These are phyloP conservation scores for Neotoma lepida DNA, from an alignment of 2,113 vertebrate genomes.

Conservation along the genomic window DNA sequence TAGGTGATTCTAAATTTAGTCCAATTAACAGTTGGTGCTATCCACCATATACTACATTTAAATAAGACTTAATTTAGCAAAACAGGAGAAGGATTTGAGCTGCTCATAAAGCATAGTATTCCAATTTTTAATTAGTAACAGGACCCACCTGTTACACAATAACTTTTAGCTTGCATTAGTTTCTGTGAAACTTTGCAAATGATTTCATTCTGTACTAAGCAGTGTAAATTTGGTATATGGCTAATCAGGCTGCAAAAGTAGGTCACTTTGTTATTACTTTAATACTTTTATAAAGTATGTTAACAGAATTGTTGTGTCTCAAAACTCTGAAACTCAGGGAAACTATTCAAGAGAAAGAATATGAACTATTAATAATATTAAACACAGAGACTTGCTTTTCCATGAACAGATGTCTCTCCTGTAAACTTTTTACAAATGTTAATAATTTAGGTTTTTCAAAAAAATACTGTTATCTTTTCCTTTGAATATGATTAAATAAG, in stretches of 20 bases:
- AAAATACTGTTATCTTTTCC: slow-evolving; percentile 6
- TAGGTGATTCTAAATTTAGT: background rate
- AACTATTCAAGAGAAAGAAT: background rate
- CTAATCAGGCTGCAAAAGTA: background rate
- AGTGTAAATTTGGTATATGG: slow-evolving; percentile 11
- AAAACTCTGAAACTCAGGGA: background rate
- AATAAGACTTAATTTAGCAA: slow-evolving; percentile 5
- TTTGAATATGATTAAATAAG: slow-evolving; percentile 70
- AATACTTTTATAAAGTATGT: background rate
- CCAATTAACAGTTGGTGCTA: background rate
- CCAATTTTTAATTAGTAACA: background rate
- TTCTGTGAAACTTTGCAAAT: background rate
- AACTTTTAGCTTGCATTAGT: background rate
- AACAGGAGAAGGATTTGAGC: background rate
- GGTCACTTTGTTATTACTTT: background rate
- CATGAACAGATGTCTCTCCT: background rate
- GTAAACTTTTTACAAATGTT: slow-evolving; percentile 27
- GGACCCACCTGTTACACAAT: background rate
- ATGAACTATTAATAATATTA: slow-evolving; percentile 2
- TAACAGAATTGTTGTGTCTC: background rate
- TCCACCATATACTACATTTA: background rate
- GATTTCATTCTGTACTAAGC: slow-evolving; percentile 8
- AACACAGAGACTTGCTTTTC: background rate
- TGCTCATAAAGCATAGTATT: background rate
- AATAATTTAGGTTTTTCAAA: slow-evolving; percentile 63